A percentile compares a stretch with the other conserved stretches of the same genome.
Evolutionary conservation across 2,888 invertebrate genomes (phyloP).

Genomic region (Creontiades dilutus): DNA sequence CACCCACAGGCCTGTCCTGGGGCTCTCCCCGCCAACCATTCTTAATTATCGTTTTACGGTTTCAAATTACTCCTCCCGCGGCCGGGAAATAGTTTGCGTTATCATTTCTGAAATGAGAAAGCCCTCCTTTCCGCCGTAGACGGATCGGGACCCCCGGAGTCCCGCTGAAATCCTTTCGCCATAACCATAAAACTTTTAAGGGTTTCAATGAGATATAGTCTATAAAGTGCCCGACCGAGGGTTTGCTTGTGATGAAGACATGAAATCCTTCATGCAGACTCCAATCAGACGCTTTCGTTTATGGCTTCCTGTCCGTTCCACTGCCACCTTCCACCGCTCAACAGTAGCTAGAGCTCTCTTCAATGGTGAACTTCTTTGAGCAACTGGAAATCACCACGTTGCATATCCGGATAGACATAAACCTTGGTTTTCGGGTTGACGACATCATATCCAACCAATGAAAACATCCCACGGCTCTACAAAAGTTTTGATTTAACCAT

Average conservation of each 20-base stretch:
- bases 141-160: slow-evolving; percentile 9
- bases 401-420: not conserved
- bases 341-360: slow-evolving; percentile 47
- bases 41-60: slow-evolving; percentile 62
- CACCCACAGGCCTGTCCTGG: not conserved
- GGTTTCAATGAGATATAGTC: slow-evolving; percentile 62
- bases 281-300: slow-evolving; percentile 59
- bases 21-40: not conserved
- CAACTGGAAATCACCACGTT: not conserved
- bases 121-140: not conserved
- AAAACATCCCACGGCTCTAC: too few relatives aligned
- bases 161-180: slow-evolving; percentile 17
- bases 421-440: not conserved
- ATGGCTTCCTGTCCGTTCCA: slow-evolving; percentile 59
- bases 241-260: slow-evolving; percentile 53
- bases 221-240: slow-evolving; percentile 54
- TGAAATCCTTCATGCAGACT: slow-evolving; percentile 48
- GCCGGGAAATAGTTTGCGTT: slow-evolving; percentile 55
- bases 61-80: slow-evolving; percentile 53
- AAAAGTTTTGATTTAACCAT: too few relatives aligned
- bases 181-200: slow-evolving; percentile 62
- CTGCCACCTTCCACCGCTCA: not conserved
- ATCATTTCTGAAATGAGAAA: slow-evolving; percentile 63
- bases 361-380: slow-evolving; percentile 12
- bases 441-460: not conserved